Evolutionary conservation across 2,113 vertebrate genomes (phyloP).

Genomic region (Burhinus bistriatus): DNA sequence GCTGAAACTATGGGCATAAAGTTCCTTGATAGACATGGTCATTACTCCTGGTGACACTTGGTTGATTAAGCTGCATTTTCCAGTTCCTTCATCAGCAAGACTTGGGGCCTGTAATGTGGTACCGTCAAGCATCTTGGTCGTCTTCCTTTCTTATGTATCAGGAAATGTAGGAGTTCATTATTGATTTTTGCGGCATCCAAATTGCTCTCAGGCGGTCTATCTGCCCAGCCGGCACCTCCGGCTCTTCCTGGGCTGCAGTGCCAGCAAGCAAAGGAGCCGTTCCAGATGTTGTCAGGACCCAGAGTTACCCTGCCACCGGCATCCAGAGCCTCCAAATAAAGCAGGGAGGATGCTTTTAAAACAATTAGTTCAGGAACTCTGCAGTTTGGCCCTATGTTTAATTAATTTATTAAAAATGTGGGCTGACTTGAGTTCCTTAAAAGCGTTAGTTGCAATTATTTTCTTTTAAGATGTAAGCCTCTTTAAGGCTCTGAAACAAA

Average conservation of each 20-base stretch:
- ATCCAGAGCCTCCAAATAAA: background rate
- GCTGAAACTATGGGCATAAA: background rate
- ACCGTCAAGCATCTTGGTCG: background rate
- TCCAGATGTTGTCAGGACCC: rapidly evolving
- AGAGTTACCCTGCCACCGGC: rapidly evolving
- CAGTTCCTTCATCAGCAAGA: background rate
- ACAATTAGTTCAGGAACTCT: background rate
- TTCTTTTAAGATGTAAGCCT: background rate
- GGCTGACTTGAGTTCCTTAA: background rate
- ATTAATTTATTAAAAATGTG: background rate
- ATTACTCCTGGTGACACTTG: background rate
- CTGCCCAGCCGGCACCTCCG: background rate
- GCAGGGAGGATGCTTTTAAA: background rate
- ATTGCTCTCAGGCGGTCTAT: background rate
- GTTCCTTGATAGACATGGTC: background rate
- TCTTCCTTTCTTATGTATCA: background rate
- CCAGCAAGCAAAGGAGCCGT: rapidly evolving
- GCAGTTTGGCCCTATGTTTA: background rate
- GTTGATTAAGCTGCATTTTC: background rate
- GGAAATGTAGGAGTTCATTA: background rate
- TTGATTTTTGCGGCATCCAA: background rate
- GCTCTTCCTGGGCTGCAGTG: background rate
- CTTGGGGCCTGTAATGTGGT: background rate
- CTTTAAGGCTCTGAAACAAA: background rate
- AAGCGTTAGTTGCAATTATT: background rate